Base-by-base conservation (phyloP, 2,888 invertebrate species). In the Zonitis immaculata region DNA sequence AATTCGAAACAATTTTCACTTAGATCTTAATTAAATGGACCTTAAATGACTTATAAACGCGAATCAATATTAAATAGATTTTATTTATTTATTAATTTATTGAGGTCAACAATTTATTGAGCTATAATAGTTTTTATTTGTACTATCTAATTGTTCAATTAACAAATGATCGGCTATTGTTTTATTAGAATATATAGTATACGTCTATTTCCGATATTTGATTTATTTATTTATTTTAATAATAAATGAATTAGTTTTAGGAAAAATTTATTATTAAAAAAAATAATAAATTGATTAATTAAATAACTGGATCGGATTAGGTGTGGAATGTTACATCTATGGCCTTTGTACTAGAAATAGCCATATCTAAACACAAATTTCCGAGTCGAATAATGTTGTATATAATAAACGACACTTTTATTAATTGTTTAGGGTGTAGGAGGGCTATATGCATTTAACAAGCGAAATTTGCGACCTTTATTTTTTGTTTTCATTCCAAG, bases 391-490 rank as follows among this genome's bases (percentile, higher is more conserved):
- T 66, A 63, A 66, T 59, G 58, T 61, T 55, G 58, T 64, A n/a
- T n/a, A n/a, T n/a, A 47, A 64, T 66, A 65, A 62, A 67, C 63
- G 66, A 61, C 52, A 60, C 61, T 66, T 67, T 67, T 63, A 67
- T 66, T 65, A 65, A 58, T 60, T 59, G 55, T 52, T 54, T 57
- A 56, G 58, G 61, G 59, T 60, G 60, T 58, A 59, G 61, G 59
- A 56, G 18, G 56, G 22, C 44, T 35, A 35, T 16, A 5, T 42
- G 27, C 52, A 52, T 52, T 52, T 32, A 30, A 30, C 46, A 22
- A 44, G 25, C 25, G 18, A 54, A 52, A 49, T 49, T 47, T 47
- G 27, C 35, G 7, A 30, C 12, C 16, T 18, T 9, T 35, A 18
- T 3, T 35, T 18, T 9, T 9, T 30, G 1, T 12, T 30, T n/a